These are phyloP conservation scores for Drosophila takahashii DNA, from an alignment of 1,140 invertebrate species.

Conservation along the genomic window DNA sequence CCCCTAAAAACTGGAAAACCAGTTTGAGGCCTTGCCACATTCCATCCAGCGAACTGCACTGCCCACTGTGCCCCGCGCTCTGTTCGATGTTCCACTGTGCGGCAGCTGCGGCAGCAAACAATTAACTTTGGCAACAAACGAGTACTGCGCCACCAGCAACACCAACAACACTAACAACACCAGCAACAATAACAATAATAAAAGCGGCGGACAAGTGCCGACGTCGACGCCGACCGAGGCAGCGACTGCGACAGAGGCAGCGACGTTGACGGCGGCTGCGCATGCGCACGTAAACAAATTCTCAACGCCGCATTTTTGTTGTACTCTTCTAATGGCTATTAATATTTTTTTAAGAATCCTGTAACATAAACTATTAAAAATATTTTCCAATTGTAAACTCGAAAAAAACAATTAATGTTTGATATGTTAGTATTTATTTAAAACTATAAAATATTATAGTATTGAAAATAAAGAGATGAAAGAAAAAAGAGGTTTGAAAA, in stretches of 20 bases:
- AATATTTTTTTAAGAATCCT: background rate
- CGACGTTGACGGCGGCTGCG: conserved; percentile 39
- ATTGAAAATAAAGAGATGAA: no score
- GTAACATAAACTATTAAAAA: background rate
- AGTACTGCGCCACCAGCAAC: conserved; percentile 56
- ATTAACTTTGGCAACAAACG: conserved; percentile 81
- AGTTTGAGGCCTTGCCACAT: conserved; percentile 38
- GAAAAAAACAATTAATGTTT: background rate
- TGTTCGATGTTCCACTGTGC: conserved; percentile 50
- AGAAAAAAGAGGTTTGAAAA: no score
- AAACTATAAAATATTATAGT: no score
- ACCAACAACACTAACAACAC: conserved; percentile 19
- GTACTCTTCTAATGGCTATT: conserved; percentile 7
- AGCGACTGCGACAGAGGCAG: conserved; percentile 11
- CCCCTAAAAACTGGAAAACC: conserved; percentile 35
- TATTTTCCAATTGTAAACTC: background rate
- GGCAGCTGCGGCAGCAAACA: conserved; percentile 69
- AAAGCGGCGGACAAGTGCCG: conserved; percentile 43
- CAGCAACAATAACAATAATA: conserved; percentile 29
- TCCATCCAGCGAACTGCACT: conserved; percentile 15
- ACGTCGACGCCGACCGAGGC: conserved; percentile 6
- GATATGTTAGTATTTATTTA: no score
- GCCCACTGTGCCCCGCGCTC: conserved; percentile 35
- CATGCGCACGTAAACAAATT: conserved; percentile 77
- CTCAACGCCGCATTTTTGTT: conserved; percentile 59